Evolutionary conservation across 2,888 invertebrate species (phyloP).

Genomic region (Orgyia antiqua): DNA sequence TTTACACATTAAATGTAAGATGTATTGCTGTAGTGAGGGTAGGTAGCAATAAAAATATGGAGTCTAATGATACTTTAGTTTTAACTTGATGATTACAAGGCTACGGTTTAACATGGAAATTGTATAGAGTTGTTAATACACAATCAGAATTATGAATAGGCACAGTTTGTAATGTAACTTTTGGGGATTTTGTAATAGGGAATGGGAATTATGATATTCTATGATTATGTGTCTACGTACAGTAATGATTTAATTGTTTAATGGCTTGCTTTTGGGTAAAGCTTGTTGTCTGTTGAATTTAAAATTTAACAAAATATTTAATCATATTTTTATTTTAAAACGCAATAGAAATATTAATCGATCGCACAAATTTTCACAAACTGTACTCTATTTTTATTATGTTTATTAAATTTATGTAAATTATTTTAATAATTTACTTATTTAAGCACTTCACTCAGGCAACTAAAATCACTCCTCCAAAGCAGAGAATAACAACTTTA

Average conservation of each 20-base stretch:
- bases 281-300: too few species aligned
- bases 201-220: conserved; percentile 2
- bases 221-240: neutral
- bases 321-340: too few species aligned
- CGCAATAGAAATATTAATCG: too few species aligned
- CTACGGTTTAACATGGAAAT: conserved; percentile 4
- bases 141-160: conserved; percentile 15
- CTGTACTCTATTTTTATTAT: too few species aligned
- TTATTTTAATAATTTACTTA: too few species aligned
- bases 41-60: conserved; percentile 57
- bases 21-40: conserved; percentile 14
- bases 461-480: too few species aligned
- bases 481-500: too few species aligned
- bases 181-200: conserved; percentile 16
- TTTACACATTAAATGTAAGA: conserved; percentile 54
- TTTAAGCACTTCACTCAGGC: too few species aligned
- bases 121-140: conserved; percentile 1
- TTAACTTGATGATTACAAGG: conserved; percentile 21
- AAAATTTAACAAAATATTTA: too few species aligned
- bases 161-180: conserved; percentile 17
- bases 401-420: too few species aligned
- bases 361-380: too few species aligned
- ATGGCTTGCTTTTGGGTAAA: too few species aligned
- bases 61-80: conserved; percentile 32
- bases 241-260: neutral